Percentiles rank a stretch among this genome's conserved stretches.
phyloP scores from a whole-genome alignment of 2,113 vertebrate species.

The Madoqua kirkii region DNA sequence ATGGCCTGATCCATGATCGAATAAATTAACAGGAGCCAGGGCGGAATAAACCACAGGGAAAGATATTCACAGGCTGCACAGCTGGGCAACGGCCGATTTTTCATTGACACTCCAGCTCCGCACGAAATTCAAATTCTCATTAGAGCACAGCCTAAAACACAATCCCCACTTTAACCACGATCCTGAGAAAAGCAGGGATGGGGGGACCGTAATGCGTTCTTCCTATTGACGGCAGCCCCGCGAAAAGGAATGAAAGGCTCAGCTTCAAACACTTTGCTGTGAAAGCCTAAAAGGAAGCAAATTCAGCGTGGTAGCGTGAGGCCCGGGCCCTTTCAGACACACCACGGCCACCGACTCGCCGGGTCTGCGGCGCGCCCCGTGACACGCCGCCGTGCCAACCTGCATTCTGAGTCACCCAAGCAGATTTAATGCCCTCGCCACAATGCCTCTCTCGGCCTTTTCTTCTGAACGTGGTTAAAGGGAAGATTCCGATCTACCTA shows the following conservation, averaged over 20 bases:
- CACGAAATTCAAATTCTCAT: conserved; percentile 26
- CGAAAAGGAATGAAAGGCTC: not conserved
- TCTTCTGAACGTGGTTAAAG: conserved; percentile 6
- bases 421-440: conserved; percentile 61
- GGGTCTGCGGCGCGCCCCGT: not conserved
- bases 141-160: not conserved
- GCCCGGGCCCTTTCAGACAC: not conserved
- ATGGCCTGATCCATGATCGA: fast-evolving
- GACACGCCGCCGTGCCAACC: conserved; percentile 67
- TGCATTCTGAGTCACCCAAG: conserved; percentile 68
- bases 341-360: not conserved
- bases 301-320: not conserved
- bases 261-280: conserved; percentile 13
- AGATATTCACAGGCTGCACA: not conserved
- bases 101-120: not conserved
- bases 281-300: conserved; percentile 44
- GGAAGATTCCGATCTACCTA: conserved; percentile 55
- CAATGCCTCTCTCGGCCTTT: conserved; percentile 18
- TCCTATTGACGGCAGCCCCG: not conserved
- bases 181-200: not conserved
- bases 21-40: not conserved
- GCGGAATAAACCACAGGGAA: not conserved
- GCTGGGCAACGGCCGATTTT: not conserved
- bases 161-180: not conserved
- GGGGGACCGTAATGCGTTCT: not conserved